Conservation (phyloP, 35 echinoderm and acorn worm species). For the Chiridota heheva region DNA sequence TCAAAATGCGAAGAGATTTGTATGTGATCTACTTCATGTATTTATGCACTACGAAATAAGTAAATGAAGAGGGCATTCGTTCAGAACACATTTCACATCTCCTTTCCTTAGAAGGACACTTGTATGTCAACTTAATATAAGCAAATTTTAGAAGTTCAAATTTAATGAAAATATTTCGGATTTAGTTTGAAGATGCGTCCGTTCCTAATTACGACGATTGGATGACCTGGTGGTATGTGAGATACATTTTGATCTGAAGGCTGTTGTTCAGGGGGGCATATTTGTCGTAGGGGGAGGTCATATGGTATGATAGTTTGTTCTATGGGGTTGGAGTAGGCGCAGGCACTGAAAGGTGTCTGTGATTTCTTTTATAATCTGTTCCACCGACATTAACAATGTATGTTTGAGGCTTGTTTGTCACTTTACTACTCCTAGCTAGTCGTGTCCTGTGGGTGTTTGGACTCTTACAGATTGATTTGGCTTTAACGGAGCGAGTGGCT, state of each 20-base stretch:
- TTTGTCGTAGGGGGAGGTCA: background rate
- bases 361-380: background rate
- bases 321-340: background rate
- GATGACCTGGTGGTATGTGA: too few species aligned
- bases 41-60: too few species aligned
- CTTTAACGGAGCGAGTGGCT: background rate
- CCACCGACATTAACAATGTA: background rate
- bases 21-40: too few species aligned
- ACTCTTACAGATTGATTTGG: slow-evolving; percentile 1
- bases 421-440: background rate
- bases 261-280: background rate
- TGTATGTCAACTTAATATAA: too few species aligned
- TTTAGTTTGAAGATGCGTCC: too few species aligned
- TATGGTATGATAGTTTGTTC: background rate
- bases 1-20: too few species aligned
- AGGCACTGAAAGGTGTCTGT: background rate
- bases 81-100: too few species aligned
- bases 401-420: background rate
- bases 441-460: background rate
- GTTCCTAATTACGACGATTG: too few species aligned
- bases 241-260: background rate
- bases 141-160: too few species aligned
- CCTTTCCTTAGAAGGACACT: too few species aligned
- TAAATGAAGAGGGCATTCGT: too few species aligned
- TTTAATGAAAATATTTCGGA: too few species aligned